Conservation (phyloP, 2,113 vertebrate species). For the Tylochromis polylepis region DNA sequence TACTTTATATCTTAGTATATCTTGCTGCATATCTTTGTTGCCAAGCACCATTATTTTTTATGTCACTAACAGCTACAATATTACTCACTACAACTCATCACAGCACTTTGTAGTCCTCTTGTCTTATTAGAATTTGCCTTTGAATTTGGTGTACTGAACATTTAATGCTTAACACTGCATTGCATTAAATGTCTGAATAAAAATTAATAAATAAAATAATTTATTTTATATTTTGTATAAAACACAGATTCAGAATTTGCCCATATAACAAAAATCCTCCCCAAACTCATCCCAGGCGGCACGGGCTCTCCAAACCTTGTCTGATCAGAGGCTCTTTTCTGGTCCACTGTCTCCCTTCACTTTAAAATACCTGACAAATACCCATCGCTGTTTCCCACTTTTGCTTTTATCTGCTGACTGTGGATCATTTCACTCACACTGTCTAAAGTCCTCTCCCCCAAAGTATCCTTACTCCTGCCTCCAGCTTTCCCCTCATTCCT, state of each 20-base stretch:
- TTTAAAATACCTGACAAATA: constrained; percentile 26
- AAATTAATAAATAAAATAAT: neutral
- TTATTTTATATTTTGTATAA: neutral
- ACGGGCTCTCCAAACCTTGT: neutral
- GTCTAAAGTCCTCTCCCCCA: neutral
- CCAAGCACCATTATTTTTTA: neutral
- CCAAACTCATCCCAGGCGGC: neutral
- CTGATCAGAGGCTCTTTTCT: neutral
- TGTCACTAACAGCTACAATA: neutral
- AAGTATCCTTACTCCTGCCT: neutral
- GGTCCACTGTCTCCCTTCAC: neutral
- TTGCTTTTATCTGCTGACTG: constrained; percentile 1
- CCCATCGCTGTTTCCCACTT: constrained; percentile 10
- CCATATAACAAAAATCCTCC: neutral
- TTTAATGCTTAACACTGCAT: neutral
- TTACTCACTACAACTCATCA: neutral
- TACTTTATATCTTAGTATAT: neutral
- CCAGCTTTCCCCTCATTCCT: neutral
- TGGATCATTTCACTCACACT: neutral
- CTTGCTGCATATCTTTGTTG: neutral
- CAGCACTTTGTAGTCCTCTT: neutral
- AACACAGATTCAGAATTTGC: neutral
- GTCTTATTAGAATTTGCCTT: neutral
- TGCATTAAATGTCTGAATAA: neutral
- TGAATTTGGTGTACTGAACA: neutral